A percentile compares a stretch with the other conserved stretches of the same genome.
These are phyloP conservation scores for Sepioteuthis lessoniana DNA, from an alignment of 2,888 invertebrate genomes.

Conservation along the genomic window DNA sequence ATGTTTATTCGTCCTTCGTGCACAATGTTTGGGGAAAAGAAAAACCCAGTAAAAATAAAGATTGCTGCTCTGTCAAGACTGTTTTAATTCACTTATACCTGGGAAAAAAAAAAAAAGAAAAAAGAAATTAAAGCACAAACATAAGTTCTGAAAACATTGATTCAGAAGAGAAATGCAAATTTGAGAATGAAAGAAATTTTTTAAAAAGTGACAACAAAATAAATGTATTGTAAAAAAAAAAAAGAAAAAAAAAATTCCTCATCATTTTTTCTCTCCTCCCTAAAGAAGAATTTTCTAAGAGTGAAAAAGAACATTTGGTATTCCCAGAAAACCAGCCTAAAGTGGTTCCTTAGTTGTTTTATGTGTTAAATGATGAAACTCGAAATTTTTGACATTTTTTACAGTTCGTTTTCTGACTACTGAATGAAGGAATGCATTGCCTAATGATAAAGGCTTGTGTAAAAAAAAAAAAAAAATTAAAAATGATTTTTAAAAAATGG, in stretches of 20 bases:
- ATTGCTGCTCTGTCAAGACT: neutral
- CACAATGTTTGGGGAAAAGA: neutral
- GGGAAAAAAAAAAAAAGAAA: neutral
- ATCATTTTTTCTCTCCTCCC: neutral
- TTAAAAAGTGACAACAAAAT: neutral
- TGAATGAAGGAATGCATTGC: neutral
- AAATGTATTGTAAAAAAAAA: neutral
- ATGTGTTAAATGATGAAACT: conserved; percentile 10
- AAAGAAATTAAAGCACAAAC: neutral
- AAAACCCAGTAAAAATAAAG: neutral
- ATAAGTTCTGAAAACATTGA: neutral
- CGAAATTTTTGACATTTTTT: neutral
- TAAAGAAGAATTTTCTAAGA: neutral
- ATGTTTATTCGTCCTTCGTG: neutral
- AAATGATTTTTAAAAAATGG: neutral
- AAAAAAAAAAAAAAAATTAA: neutral
- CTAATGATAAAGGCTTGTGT: neutral
- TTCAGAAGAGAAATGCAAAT: neutral
- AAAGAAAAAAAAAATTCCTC: neutral
- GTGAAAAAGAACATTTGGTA: neutral
- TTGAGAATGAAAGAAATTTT: neutral
- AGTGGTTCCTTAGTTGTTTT: conserved; percentile 33
- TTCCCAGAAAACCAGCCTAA: conserved; percentile 33
- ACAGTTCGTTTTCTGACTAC: neutral
- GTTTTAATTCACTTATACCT: conserved; percentile 33